A percentile compares a stretch with the other conserved stretches of the same genome.
These are phyloP conservation scores for Nomada ferruginata DNA, from an alignment of 2,888 invertebrate genomes.

Conservation along the genomic window DNA sequence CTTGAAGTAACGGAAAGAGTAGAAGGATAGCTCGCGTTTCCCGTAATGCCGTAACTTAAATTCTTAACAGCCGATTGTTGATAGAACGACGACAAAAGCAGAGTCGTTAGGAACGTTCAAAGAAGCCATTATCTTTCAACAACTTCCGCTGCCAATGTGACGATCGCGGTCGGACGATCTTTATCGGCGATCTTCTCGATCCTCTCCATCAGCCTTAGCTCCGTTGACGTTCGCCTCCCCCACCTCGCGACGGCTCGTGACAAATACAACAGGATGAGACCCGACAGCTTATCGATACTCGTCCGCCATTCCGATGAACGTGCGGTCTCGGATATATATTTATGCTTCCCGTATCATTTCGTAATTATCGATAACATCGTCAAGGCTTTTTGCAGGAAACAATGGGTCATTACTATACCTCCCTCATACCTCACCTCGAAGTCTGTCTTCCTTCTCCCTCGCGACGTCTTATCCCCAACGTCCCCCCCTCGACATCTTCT, in stretches of 20 bases:
- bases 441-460: slow-evolving; percentile 38
- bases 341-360: slow-evolving; percentile 83
- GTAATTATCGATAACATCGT: slow-evolving; percentile 84
- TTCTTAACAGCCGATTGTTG: slow-evolving; percentile 52
- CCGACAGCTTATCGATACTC: slow-evolving; percentile 80
- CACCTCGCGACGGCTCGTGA: slow-evolving; percentile 68
- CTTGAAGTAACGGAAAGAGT: slow-evolving; percentile 40
- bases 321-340: slow-evolving; percentile 80
- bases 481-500: not conserved
- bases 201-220: slow-evolving; percentile 49
- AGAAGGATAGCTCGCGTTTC: slow-evolving; percentile 62
- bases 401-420: slow-evolving; percentile 82
- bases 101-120: slow-evolving; percentile 61
- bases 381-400: slow-evolving; percentile 83
- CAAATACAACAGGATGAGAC: slow-evolving; percentile 79
- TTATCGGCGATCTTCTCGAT: slow-evolving; percentile 69
- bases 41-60: slow-evolving; percentile 49
- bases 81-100: slow-evolving; percentile 54
- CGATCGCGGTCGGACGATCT: slow-evolving; percentile 69
- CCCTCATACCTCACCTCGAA: slow-evolving; percentile 58
- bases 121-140: slow-evolving; percentile 70
- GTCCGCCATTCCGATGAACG: slow-evolving; percentile 76
- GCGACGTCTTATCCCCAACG: not conserved
- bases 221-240: slow-evolving; percentile 13
- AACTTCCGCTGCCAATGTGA: slow-evolving; percentile 69